A percentile compares a stretch with the other conserved stretches of the same genome.
Evolutionary conservation across 2,888 invertebrate species (phyloP).

Genomic region (Melitaea athalia): DNA sequence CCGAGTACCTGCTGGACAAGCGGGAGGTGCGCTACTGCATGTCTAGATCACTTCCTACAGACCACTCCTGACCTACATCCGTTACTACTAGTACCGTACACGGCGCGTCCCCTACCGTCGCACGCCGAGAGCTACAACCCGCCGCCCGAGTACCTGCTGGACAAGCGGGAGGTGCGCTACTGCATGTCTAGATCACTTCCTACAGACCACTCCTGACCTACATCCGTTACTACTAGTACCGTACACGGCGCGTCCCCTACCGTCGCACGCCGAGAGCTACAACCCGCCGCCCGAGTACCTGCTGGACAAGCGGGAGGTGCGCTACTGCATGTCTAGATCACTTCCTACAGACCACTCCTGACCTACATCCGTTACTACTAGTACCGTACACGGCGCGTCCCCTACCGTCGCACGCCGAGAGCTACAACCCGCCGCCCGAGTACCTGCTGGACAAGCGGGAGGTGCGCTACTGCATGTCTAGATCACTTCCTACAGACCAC

Average conservation of each 20-base stretch:
- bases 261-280: conserved; percentile 97
- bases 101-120: conserved; percentile 93
- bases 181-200: no score
- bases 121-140: conserved; percentile 99
- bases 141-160: conserved; percentile 97
- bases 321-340: no score
- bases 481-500: no score
- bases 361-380: no score
- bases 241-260: conserved; percentile 90
- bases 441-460: conserved; percentile 95
- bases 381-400: conserved; percentile 86
- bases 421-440: conserved; percentile 99
- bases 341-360: no score
- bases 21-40: conserved; percentile 85
- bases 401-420: conserved; percentile 96
- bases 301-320: conserved; percentile 90
- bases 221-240: no score
- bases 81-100: no score
- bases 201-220: no score
- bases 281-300: conserved; percentile 99
- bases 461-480: no score
- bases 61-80: no score
- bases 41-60: no score
- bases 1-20: conserved; percentile 96
- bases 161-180: conserved; percentile 87